Conservation (phyloP, 1,140 invertebrate species). For the Globodera rostochiensis region DNA sequence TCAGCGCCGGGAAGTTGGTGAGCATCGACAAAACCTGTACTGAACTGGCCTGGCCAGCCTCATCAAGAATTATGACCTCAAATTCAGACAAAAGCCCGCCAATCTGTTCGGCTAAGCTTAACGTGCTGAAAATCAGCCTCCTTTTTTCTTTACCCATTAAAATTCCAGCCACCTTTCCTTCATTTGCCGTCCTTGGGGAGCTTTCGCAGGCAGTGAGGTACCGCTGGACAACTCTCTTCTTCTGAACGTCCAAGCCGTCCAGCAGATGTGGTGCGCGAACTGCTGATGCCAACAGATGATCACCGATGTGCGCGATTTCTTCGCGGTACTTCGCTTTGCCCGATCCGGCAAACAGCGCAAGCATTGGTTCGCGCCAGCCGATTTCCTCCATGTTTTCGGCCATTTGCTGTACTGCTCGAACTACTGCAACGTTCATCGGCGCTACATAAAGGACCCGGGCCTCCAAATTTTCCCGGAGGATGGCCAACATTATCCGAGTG, state of each 20-base stretch:
- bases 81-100: background rate
- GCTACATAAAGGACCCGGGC: background rate
- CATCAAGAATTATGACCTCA: background rate
- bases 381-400: background rate
- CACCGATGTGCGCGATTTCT: background rate
- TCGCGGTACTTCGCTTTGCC: background rate
- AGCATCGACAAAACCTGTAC: background rate
- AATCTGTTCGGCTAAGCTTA: slow-evolving; percentile 7
- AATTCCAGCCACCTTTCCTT: background rate
- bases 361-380: background rate
- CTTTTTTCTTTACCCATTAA: background rate
- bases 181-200: background rate
- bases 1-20: background rate
- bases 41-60: background rate
- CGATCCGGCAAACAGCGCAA: background rate
- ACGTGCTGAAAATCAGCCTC: background rate
- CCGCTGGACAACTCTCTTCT: background rate
- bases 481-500: background rate
- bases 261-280: background rate
- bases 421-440: background rate
- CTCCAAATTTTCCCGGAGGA: background rate
- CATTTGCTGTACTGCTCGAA: background rate
- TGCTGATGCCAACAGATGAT: background rate
- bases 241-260: background rate
- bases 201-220: background rate